These are phyloP conservation scores for Drosophila lacertosa DNA, from an alignment of 1,140 invertebrate species.

Conservation along the genomic window DNA sequence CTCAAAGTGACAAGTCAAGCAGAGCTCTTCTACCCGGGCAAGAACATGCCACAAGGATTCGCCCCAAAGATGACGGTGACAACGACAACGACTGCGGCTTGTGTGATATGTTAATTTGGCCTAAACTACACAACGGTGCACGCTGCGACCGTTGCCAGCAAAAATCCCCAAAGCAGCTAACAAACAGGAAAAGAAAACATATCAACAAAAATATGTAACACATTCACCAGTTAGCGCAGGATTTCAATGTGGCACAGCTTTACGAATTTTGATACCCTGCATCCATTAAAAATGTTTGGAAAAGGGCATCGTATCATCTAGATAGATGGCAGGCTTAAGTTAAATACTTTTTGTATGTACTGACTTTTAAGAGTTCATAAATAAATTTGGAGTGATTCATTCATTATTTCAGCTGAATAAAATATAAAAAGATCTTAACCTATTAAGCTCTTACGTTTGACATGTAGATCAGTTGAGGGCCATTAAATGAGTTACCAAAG, in stretches of 20 bases:
- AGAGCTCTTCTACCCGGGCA: conserved; percentile 25
- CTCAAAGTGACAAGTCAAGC: conserved; percentile 74
- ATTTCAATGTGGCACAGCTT: conserved; percentile 29
- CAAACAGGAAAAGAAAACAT: conserved; percentile 4
- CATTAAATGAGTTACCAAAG: too few species aligned
- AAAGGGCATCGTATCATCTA: too few species aligned
- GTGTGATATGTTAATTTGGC: conserved; percentile 74
- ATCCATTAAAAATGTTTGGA: neutral
- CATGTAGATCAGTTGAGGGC: too few species aligned
- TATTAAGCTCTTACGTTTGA: too few species aligned
- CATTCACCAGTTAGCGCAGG: conserved; percentile 54
- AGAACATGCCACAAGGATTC: conserved; percentile 39
- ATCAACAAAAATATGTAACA: conserved; percentile 53
- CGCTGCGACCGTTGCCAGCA: conserved; percentile 19
- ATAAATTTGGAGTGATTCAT: too few species aligned
- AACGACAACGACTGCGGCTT: conserved; percentile 39
- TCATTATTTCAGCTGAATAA: too few species aligned
- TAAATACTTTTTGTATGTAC: too few species aligned
- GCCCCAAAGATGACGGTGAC: conserved; percentile 8
- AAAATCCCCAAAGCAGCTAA: conserved; percentile 21
- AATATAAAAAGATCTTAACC: too few species aligned
- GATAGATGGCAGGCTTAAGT: too few species aligned
- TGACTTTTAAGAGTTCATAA: too few species aligned
- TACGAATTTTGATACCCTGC: conserved; percentile 1
- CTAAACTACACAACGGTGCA: conserved; percentile 61